Conservation (phyloP, 2,797 vertebrate genomes). For the Xerus rutilus region DNA sequence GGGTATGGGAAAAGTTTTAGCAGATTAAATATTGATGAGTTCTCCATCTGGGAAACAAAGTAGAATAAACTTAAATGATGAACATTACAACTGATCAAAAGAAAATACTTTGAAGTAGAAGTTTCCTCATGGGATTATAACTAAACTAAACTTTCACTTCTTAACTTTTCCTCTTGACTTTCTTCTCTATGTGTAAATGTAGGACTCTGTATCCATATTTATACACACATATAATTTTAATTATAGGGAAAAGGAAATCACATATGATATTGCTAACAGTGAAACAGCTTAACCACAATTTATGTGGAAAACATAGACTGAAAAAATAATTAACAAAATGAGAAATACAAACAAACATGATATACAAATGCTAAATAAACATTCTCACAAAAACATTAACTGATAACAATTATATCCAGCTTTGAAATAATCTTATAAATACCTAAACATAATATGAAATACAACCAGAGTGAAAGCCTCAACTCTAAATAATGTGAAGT, state of each 20-base stretch:
- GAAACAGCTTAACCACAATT: neutral
- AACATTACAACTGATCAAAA: constrained; percentile 34
- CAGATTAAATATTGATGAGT: constrained; percentile 58
- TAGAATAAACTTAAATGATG: constrained; percentile 47
- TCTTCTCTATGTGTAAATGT: neutral
- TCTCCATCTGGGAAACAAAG: neutral
- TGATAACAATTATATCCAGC: neutral
- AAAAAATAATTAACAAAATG: neutral
- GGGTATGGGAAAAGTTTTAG: neutral
- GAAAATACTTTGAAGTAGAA: constrained; percentile 25
- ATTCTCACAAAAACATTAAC: neutral
- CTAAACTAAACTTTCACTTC: neutral
- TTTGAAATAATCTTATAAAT: neutral
- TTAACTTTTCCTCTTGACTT: neutral
- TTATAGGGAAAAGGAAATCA: neutral
- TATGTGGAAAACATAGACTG: neutral
- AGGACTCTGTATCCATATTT: neutral
- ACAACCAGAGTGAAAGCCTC: neutral
- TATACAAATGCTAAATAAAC: constrained; percentile 1
- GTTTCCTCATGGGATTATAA: constrained; percentile 14
- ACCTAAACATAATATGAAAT: neutral
- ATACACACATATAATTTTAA: neutral
- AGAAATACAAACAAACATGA: neutral
- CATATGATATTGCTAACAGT: neutral
- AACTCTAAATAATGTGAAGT: neutral